Base-by-base conservation (phyloP, 2,113 vertebrate species). In the Poecilia latipinna region DNA sequence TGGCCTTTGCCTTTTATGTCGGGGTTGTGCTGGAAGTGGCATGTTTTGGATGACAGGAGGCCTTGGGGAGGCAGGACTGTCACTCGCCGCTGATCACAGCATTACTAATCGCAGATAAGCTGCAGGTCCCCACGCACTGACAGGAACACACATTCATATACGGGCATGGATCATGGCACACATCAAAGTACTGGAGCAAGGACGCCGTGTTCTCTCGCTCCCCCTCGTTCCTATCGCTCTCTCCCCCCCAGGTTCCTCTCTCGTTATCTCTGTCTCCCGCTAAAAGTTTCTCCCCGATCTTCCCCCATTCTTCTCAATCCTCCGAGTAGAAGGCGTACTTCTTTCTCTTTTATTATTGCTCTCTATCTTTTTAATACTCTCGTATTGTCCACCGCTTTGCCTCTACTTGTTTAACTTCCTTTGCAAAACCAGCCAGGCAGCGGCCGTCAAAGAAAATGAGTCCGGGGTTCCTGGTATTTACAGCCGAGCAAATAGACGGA, bases 101-200 rank as follows among this genome's bases (percentile, higher is more conserved):
- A 80, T 90, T 81, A 83, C 87, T 84, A 89, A 93, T 93, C 90
- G 90, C 82, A 90, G 90, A 92, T 93, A 89, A 91, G 87, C 82
- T 77, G 77, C 87, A 72, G 84, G 80, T 84, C 82, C 73, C 74
- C n/a, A 42, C 79, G 69, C 77, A 65, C 61, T 65, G 68, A 79
- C 79, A 68, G 54, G 64, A 87, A 74, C 74, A 39, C 84, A 78
- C 74, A 69, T 74, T 71, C 70, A 63, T 71, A 75, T 65, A 76
- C 54, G 74, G 65, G 63, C 81, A 85, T 39, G 87, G 85, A 89
- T 88, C 80, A 80, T 4, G 70, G 86, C 84, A 37, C 88, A 84
- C 80, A 83, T 79, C 80, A 70, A 74, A 87, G 37, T 65, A 62
- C 44, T 0, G 61, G 87, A 63, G 62, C 86, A 87, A 90, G 89